Evolutionary conservation across 2,797 vertebrate genomes (phyloP).

Genomic region (Myotis findleyi): DNA sequence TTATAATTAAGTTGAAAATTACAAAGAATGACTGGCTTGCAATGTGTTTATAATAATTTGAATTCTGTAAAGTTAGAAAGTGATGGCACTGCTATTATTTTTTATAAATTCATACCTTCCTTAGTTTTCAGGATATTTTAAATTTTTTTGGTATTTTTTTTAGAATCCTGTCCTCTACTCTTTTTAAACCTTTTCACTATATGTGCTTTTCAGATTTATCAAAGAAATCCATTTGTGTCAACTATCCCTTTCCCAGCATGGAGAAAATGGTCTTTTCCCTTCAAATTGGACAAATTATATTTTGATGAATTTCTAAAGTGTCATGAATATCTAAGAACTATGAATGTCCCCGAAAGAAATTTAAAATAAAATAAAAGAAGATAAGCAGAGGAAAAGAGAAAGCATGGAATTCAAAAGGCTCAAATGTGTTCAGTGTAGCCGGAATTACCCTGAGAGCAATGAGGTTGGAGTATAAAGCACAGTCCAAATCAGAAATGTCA

Average conservation of each 20-base stretch:
- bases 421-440: background rate
- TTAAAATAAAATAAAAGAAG: background rate
- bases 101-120: background rate
- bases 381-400: background rate
- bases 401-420: background rate
- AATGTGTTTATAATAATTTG: background rate
- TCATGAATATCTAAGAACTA: background rate
- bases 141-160: background rate
- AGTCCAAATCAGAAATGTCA: background rate
- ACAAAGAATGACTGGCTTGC: background rate
- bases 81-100: background rate
- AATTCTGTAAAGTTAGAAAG: background rate
- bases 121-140: background rate
- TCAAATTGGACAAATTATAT: background rate
- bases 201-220: background rate
- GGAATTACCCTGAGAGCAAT: background rate
- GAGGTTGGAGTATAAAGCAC: background rate
- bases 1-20: constrained; percentile 57
- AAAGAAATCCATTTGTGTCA: background rate
- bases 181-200: background rate
- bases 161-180: background rate
- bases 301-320: background rate
- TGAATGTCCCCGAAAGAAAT: background rate
- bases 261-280: background rate
- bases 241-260: background rate